Conservation (phyloP, 1,140 invertebrate species). For the Drosophila dunni region DNA sequence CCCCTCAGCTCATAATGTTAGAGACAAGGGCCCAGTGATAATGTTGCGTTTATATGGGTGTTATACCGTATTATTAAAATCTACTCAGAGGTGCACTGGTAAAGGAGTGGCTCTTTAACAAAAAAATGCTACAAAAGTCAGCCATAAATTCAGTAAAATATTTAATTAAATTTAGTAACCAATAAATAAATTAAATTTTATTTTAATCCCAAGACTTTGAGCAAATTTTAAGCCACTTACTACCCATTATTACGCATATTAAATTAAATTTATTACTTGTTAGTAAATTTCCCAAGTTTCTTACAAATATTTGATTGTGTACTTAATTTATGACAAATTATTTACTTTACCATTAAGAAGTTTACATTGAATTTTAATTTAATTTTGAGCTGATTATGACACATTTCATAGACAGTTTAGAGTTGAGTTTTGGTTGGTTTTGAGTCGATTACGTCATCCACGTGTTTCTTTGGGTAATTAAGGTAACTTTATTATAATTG, state of each 20-base stretch:
- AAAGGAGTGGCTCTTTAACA: not conserved
- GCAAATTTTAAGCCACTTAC: too few species aligned
- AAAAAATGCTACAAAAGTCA: not conserved
- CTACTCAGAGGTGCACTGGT: not conserved
- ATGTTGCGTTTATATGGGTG: conserved; percentile 31
- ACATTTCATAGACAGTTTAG: conserved; percentile 9
- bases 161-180: too few species aligned
- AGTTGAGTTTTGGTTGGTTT: conserved; percentile 8
- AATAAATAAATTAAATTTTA: too few species aligned
- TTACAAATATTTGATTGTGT: not conserved
- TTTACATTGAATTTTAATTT: not conserved
- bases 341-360: not conserved
- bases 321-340: not conserved
- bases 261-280: too few species aligned
- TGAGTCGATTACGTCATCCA: conserved; percentile 37
- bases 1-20: conserved; percentile 43
- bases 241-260: too few species aligned
- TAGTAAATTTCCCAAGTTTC: not conserved
- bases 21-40: conserved; percentile 29
- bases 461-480: conserved; percentile 48
- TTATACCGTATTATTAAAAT: not conserved
- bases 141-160: too few species aligned
- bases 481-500: conserved; percentile 48
- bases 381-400: conserved; percentile 7
- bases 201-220: too few species aligned